Evolutionary conservation across 2,888 invertebrate species (phyloP).

Genomic region (Peribatodes rhomboidaria): DNA sequence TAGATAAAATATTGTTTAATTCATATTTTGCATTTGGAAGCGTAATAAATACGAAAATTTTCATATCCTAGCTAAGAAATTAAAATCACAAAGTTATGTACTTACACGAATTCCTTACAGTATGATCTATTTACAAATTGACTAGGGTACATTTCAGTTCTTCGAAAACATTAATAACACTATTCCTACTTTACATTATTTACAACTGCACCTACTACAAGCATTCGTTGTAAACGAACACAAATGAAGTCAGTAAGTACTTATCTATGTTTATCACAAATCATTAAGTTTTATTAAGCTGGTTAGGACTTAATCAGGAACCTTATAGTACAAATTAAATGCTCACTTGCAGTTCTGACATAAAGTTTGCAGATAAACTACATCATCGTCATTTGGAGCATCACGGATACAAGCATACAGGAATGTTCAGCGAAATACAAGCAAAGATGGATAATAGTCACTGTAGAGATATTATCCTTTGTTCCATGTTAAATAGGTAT

Average conservation of each 20-base stretch:
- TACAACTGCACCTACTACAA: slow-evolving; percentile 65
- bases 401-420: slow-evolving; percentile 17
- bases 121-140: slow-evolving; percentile 82
- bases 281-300: slow-evolving; percentile 56
- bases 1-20: slow-evolving; percentile 85
- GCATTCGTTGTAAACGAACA: slow-evolving; percentile 51
- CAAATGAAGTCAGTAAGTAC: slow-evolving; percentile 63
- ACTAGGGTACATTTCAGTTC: slow-evolving; percentile 87
- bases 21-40: slow-evolving; percentile 85
- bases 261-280: slow-evolving; percentile 82
- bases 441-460: slow-evolving; percentile 22
- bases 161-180: slow-evolving; percentile 66
- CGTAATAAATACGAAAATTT: slow-evolving; percentile 85
- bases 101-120: slow-evolving; percentile 68
- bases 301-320: slow-evolving; percentile 71
- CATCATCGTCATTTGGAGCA: background rate
- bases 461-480: slow-evolving; percentile 14
- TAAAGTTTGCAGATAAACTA: slow-evolving; percentile 17
- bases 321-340: slow-evolving; percentile 57
- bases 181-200: slow-evolving; percentile 57
- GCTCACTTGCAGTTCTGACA: slow-evolving; percentile 36
- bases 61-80: slow-evolving; percentile 81
- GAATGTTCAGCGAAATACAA: slow-evolving; percentile 30
- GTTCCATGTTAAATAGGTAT: background rate
- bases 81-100: slow-evolving; percentile 83